Conservation (phyloP, 2,113 vertebrate genomes). For the Dicentrarchus labrax region DNA sequence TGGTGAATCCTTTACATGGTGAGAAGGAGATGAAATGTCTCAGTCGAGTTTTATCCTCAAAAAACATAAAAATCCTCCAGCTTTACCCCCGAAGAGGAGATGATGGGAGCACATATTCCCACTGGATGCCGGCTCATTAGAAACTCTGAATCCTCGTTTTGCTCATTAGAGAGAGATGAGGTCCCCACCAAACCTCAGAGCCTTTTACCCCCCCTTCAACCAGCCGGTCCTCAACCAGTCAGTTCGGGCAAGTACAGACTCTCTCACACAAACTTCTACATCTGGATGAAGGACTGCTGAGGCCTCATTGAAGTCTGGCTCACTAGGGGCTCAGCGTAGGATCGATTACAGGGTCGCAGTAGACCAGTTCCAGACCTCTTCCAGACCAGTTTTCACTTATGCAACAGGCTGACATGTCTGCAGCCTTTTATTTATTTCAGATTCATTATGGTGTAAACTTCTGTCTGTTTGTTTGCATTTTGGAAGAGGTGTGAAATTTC, state of each 20-base stretch:
- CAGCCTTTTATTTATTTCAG: not conserved
- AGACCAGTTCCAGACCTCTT: not conserved
- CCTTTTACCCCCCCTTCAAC: not conserved
- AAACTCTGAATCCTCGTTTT: not conserved
- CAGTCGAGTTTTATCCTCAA: not conserved
- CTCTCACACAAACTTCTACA: not conserved
- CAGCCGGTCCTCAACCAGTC: not conserved
- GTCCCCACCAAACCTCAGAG: not conserved
- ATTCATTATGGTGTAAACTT: too few species aligned
- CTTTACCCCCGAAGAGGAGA: not conserved
- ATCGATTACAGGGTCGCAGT: not conserved
- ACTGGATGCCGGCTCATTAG: conserved; percentile 24
- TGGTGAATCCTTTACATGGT: not conserved
- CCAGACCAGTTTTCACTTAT: not conserved
- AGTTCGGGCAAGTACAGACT: not conserved
- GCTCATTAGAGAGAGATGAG: conserved; percentile 2
- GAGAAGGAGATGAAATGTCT: not conserved
- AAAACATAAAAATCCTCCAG: conserved; percentile 1
- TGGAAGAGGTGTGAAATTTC: not conserved
- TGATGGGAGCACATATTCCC: conserved; percentile 7
- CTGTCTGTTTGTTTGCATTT: not conserved
- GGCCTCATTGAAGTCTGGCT: not conserved
- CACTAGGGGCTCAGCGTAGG: not conserved
- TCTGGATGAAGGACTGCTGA: not conserved
- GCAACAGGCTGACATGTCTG: not conserved